Evolutionary conservation across 2,113 vertebrate species (phyloP), one percentile per base, ranked within the genome.

Genomic region (Pseudolaguvia tuberculata): DNA sequence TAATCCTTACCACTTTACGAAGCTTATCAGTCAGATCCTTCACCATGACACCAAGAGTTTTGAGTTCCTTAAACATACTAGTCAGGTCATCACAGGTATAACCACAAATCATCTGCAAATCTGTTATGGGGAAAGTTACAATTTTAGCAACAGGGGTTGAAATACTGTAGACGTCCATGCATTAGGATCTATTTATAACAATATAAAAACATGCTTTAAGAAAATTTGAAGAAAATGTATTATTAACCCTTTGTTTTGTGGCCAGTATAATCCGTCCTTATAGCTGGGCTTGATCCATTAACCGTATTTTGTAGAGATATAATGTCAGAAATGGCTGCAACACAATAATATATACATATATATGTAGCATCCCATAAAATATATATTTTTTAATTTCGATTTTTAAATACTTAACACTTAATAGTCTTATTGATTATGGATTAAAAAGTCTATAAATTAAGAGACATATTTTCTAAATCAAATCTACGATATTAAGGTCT

Each of bases 221-320:
- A n/a, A n/a, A n/a, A 11, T 68, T 65, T 21, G 18, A 61, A 27
- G 15, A 59, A 17, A 21, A 20, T 3, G 45, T 20, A 11, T 55
- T 59, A 10, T 59, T 82, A 85, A 92, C 91, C 91, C 90, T 99
- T 99, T 15, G 93, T 94, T 89, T 99, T 99, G 82, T 98, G 96
- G 62, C 96, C 96, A 2, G 94, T 94, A 84, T 90, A 99, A 83
- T 97, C 93, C 0, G 96, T 97, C 72, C 96, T 93, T 87, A 98
- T 98, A 82, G 97, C 97, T 7, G 97, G 96, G 52, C 93, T 92
- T 76, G 97, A 99, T 47, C 96, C 95, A 5, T 98, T 97, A 17
- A 97, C 90, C 55, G 93, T 92, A n/a, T 94, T 96, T 85, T 95
- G 93, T 74, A 97, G 85, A 75, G 93, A 91, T 83, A 96, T 90